These are phyloP conservation scores for Tylochromis polylepis DNA, from an alignment of 2,113 vertebrate species.

Conservation along the genomic window DNA sequence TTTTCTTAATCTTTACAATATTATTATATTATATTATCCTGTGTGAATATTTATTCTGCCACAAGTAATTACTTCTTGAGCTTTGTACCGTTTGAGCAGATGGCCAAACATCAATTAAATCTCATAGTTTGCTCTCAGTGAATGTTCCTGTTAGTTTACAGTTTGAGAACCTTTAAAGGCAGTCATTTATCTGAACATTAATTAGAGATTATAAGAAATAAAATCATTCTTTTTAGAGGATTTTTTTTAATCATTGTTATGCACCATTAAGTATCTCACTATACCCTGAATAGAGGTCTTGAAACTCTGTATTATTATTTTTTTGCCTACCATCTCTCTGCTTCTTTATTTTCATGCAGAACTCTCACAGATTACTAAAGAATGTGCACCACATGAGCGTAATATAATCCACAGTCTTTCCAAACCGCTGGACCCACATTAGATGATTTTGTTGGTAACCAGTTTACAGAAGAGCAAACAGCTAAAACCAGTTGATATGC, in stretches of 20 bases:
- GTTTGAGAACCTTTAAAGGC: neutral
- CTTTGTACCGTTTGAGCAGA: neutral
- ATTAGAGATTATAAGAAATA: neutral
- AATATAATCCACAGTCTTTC: neutral
- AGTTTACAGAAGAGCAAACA: neutral
- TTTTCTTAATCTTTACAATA: neutral
- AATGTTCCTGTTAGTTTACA: neutral
- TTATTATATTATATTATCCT: neutral
- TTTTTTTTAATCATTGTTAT: neutral
- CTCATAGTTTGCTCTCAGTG: neutral
- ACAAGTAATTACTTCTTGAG: fast-evolving
- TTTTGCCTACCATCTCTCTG: neutral
- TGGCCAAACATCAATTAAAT: neutral
- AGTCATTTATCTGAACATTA: neutral
- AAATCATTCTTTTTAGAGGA: neutral
- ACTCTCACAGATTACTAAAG: neutral
- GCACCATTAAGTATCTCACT: neutral
- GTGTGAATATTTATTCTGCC: neutral
- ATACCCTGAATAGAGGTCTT: neutral
- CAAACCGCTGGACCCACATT: neutral
- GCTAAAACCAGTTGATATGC: neutral
- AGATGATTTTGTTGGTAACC: neutral
- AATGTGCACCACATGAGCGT: fast-evolving
- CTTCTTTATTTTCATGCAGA: neutral
- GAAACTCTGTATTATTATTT: neutral